Evolutionary conservation across 2,888 invertebrate species (phyloP), one percentile per base, ranked within the genome.

Genomic region (Microplitis deprimator): DNA sequence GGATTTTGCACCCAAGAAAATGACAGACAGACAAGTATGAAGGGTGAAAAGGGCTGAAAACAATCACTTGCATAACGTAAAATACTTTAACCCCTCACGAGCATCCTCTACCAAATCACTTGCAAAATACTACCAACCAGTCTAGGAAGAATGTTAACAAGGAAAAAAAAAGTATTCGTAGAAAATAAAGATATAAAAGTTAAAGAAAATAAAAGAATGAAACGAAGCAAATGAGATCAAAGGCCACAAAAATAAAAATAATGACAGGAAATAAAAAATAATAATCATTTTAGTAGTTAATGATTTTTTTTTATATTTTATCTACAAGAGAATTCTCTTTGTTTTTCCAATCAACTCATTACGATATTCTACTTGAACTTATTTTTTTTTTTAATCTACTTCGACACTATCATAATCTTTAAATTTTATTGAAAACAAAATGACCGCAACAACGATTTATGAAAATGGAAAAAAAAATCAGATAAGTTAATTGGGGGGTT

Each of bases 171-270:
- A 29, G n/a, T 29, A 29, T 29, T 29, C 29, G 29, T 29, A 29
- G 29, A 29, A 29, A 29, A 29, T 29, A 29, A 29, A 29, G 29
- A 4, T 29, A 29, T 29, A 29, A 29, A 29, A 29, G 29, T 29
- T 29, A 29, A 29, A 29, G n/a, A 59, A 69, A 64, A 39, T 20
- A 16, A 16, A 7, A 59, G 20, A 38, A 68, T 38, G 8, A 41
- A 75, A 61, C 6, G n/a, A 40, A 67, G 10, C 59, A 68, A 5
- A 40, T n/a, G 71, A 73, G 41, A 40, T 69, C 64, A 69, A 16
- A 40, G 76, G 50, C 75, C 69, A 71, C 20, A 68, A 71, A 69
- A 65, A 76, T 76, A 71, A 68, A 72, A 38, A 62, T 62, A 62
- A 62, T 62, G 62, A 6, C 8, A 20, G 62, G 20, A 62, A 62